Base-by-base conservation (phyloP, 2,113 vertebrate species). In the Steatornis caripensis region DNA sequence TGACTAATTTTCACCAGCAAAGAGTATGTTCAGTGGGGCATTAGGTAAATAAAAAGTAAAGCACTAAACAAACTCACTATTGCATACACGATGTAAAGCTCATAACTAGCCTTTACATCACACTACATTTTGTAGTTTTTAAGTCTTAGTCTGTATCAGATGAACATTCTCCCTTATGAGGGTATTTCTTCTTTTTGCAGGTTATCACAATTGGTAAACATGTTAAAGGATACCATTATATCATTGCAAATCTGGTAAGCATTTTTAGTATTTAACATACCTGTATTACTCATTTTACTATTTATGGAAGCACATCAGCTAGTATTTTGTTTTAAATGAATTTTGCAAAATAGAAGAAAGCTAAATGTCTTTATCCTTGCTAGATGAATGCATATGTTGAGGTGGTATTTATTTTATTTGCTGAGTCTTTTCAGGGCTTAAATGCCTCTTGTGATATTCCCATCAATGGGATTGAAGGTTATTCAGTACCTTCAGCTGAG, bases 171-270 rank as follows among this genome's bases (percentile, higher is more conserved):
- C 53, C 20, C 4, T 80, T 83, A 83, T 1, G 5, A 7, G n/a
- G 9, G 0, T 93, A 43, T 96, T 95, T 94, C 78, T 96, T 92
- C 36, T 93, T 49, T 86, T 97, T 85, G 11, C 93, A 99, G 99
- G 99, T 99, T 96, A 99, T 99, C 96, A 99, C 99, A 60, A 99
- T 99, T 92, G 99, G 99, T 87, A 99, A 99, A 91, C 99, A 99
- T 91, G 99, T 99, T 60, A 99, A 99, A 98, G 99, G 99, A 89
- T 99, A 99, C 94, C 99, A 99, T 97, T 99, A 99, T 96, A 99
- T 99, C 91, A 99, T 99, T 95, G 99, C 99, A 91, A 99, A 99
- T 96, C 97, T 99, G 99, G 99, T 99, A 98, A 97, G 99, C 98
- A 34, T 89, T 92, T 92, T 95, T 92, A 88, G n/a, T 96, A 34